Evolutionary conservation across 2,113 vertebrate species (phyloP).

Genomic region (Heteronetta atricapilla): DNA sequence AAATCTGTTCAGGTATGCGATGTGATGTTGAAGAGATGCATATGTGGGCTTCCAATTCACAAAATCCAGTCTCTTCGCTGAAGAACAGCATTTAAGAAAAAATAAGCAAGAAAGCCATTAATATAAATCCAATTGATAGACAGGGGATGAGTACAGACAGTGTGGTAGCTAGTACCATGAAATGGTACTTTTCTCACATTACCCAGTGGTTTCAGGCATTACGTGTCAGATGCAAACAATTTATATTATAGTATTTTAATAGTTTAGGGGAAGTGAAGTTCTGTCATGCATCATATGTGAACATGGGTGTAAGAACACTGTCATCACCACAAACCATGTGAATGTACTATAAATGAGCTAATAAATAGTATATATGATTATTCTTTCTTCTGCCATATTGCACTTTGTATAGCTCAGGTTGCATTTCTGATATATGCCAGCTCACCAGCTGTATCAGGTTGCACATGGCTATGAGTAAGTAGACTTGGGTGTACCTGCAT

Average conservation of each 20-base stretch:
- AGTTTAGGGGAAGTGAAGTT: not conserved
- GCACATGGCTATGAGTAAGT: not conserved
- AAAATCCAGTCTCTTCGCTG: not conserved
- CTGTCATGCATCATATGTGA: not conserved
- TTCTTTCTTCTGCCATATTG: not conserved
- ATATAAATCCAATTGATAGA: conserved; percentile 37
- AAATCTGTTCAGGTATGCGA: not conserved
- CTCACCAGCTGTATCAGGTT: not conserved
- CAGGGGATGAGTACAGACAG: conserved; percentile 5
- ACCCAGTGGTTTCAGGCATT: conserved; percentile 12
- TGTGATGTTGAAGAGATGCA: not conserved
- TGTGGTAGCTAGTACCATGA: conserved; percentile 55
- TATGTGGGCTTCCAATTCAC: conserved; percentile 14
- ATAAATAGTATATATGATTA: not conserved
- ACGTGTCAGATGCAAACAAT: not conserved
- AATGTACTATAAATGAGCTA: not conserved
- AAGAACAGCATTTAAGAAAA: conserved; percentile 38
- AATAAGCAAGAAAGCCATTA: conserved; percentile 14
- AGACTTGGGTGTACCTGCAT: not conserved
- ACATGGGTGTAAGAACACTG: not conserved
- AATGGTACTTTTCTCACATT: conserved; percentile 70
- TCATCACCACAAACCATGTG: rapidly evolving
- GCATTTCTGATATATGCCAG: not conserved
- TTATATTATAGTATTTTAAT: not conserved
- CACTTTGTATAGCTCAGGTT: not conserved